Percentiles rank a stretch among this genome's conserved stretches.
These are phyloP conservation scores for Schizaphis graminum DNA, from an alignment of 2,888 invertebrate species.

Conservation along the genomic window DNA sequence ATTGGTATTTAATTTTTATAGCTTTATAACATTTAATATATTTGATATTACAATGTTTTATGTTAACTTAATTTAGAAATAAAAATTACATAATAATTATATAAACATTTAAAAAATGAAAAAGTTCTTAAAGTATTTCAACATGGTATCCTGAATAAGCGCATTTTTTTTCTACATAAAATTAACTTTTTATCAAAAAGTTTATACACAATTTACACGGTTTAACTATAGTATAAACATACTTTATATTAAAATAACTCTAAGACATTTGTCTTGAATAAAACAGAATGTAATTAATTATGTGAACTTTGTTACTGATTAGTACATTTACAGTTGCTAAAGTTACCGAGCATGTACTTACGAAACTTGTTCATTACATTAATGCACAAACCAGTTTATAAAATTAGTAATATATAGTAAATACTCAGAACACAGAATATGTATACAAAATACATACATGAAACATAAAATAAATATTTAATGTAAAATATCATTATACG, in stretches of 20 bases:
- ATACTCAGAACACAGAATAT: neutral
- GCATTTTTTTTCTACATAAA: too few species aligned
- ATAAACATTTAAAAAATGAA: neutral
- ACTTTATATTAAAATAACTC: neutral
- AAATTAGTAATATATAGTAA: neutral
- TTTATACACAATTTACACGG: neutral
- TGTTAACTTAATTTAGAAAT: neutral
- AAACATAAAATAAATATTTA: neutral
- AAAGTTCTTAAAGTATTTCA: neutral
- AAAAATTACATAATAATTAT: neutral
- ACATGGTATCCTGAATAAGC: neutral
- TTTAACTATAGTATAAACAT: neutral
- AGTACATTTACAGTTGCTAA: constrained; percentile 7
- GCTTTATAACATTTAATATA: neutral
- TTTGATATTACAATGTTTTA: neutral
- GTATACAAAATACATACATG: neutral
- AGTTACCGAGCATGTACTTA: neutral
- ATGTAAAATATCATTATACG: neutral
- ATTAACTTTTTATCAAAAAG: neutral
- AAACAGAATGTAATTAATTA: neutral
- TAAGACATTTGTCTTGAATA: neutral
- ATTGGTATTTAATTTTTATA: neutral
- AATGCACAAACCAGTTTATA: neutral
- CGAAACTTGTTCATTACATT: neutral
- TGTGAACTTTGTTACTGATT: constrained; percentile 16